These are phyloP conservation scores for Ctenochaetus hawaiiensis DNA, from an alignment of 2,797 vertebrate genomes.

Conservation along the genomic window DNA sequence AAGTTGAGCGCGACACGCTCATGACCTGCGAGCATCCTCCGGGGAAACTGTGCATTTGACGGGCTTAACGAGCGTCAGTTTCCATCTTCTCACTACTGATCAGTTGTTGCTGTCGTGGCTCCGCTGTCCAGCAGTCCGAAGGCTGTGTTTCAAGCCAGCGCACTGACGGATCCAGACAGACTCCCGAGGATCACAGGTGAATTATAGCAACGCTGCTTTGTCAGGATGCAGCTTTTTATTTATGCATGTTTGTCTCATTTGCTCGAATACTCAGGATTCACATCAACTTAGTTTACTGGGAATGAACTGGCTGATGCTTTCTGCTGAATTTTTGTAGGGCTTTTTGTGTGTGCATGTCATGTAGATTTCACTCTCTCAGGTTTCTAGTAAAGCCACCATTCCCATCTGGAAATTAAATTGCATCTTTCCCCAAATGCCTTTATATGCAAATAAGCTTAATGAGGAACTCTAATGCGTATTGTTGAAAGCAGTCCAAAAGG, in stretches of 20 bases:
- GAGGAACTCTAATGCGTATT: slow-evolving; percentile 21
- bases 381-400: slow-evolving; percentile 2
- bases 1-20: slow-evolving; percentile 68
- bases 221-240: slow-evolving; percentile 12
- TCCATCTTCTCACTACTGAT: slow-evolving; percentile 43
- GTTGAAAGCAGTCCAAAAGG: slow-evolving; percentile 25
- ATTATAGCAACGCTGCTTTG: slow-evolving; percentile 22
- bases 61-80: slow-evolving; percentile 65
- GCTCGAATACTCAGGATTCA: slow-evolving; percentile 1
- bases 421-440: slow-evolving; percentile 6
- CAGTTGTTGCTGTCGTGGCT: slow-evolving; percentile 73
- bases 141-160: slow-evolving; percentile 48
- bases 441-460: slow-evolving; percentile 26
- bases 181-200: slow-evolving; percentile 76
- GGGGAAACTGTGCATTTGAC: slow-evolving; percentile 55
- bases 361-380: background rate
- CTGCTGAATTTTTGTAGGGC: background rate
- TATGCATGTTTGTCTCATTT: slow-evolving; percentile 5
- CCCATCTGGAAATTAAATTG: slow-evolving; percentile 15
- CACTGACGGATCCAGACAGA: slow-evolving; percentile 48
- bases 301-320: background rate
- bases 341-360: background rate
- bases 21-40: slow-evolving; percentile 64
- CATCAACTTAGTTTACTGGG: slow-evolving; percentile 49
- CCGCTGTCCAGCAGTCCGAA: slow-evolving; percentile 49